Evolutionary conservation across 2,113 vertebrate species (phyloP).

Genomic region (Perccottus glenii): DNA sequence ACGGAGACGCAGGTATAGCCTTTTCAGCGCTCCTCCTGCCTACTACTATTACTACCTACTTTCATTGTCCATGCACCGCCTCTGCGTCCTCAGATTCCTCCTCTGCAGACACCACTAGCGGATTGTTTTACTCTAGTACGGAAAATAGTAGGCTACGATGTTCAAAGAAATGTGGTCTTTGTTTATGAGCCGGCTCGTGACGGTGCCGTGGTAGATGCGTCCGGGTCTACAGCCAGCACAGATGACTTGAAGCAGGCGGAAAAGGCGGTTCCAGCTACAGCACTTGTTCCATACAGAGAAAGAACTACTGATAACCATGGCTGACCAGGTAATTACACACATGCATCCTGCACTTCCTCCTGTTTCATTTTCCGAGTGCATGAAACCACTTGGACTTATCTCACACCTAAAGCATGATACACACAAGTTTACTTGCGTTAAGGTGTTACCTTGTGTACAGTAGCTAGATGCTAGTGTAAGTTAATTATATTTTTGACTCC

Average conservation of each 20-base stretch:
- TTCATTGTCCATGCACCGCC: constrained; percentile 18
- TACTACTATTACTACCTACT: neutral
- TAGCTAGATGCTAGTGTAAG: no score
- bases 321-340: constrained; percentile 77
- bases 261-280: constrained; percentile 24
- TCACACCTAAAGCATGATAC: neutral
- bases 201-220: constrained; percentile 42
- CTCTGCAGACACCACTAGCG: constrained; percentile 11
- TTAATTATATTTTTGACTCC: no score
- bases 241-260: constrained; percentile 60
- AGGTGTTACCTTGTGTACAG: no score
- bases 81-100: constrained; percentile 1
- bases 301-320: constrained; percentile 69
- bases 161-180: constrained; percentile 34
- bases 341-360: neutral
- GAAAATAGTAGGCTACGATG: constrained; percentile 16
- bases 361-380: neutral
- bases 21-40: constrained; percentile 2
- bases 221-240: constrained; percentile 43
- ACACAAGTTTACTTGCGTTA: no score
- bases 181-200: constrained; percentile 40
- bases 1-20: constrained; percentile 51
- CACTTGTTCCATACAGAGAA: constrained; percentile 50
- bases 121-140: constrained; percentile 36
- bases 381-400: no score